A percentile compares a stretch with the other conserved stretches of the same genome.
Conservation (phyloP, 2,797 vertebrate genomes). For the Poeciliopsis presidionis region DNA sequence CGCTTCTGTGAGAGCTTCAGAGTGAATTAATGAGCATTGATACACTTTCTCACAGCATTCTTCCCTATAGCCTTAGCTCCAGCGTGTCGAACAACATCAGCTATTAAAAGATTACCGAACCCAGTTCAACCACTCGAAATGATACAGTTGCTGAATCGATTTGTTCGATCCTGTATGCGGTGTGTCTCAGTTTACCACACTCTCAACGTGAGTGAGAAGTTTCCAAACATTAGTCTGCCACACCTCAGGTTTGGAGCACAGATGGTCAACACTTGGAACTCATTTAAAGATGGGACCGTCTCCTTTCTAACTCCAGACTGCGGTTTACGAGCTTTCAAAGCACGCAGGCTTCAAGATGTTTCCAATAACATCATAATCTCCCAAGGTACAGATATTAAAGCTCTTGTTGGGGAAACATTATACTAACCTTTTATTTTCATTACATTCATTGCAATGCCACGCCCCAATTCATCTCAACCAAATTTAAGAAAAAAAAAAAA, state of each 20-base stretch:
- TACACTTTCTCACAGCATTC: constrained; percentile 75
- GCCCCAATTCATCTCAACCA: neutral
- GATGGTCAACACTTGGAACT: constrained; percentile 65
- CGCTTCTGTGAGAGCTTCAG: constrained; percentile 76
- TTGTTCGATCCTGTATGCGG: neutral
- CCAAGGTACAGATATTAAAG: neutral
- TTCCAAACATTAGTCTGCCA: neutral
- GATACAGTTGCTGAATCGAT: neutral
- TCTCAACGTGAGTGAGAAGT: constrained; percentile 9
- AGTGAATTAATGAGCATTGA: constrained; percentile 79
- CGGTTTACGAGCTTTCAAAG: constrained; percentile 35
- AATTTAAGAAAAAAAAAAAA: neutral
- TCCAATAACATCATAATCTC: constrained; percentile 15
- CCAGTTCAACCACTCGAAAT: neutral
- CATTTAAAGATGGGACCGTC: constrained; percentile 44
- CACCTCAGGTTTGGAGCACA: constrained; percentile 44
- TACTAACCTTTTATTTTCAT: constrained; percentile 8
- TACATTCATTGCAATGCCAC: neutral
- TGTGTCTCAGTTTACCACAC: constrained; percentile 34
- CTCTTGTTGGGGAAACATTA: neutral
- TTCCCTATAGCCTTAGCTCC: constrained; percentile 53
- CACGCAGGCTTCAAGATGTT: constrained; percentile 24
- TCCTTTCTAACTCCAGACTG: constrained; percentile 33
- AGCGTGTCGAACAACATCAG: constrained; percentile 39
- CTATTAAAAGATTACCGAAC: constrained; percentile 13